phyloP scores from a whole-genome alignment of 2,797 vertebrate genomes.

The Heliangelus exortis region DNA sequence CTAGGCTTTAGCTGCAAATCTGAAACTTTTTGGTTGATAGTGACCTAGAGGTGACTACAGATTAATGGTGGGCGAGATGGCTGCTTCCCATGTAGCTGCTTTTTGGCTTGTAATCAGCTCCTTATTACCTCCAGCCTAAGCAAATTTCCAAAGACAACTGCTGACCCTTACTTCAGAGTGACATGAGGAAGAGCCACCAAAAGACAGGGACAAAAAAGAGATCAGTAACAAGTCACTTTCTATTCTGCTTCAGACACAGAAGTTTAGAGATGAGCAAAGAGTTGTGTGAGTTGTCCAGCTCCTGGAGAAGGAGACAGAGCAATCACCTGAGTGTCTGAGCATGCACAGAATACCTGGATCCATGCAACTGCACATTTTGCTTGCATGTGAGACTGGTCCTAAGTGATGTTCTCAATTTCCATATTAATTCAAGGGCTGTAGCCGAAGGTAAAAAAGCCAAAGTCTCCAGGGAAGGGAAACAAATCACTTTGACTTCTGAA shows the following conservation, averaged over 20 bases:
- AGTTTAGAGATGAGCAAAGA: neutral
- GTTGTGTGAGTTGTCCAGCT: neutral
- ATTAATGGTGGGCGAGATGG: neutral
- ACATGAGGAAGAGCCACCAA: neutral
- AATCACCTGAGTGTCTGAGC: neutral
- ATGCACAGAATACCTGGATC: neutral
- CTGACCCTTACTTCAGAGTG: neutral
- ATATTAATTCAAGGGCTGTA: constrained; percentile 54
- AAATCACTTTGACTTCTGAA: constrained; percentile 54
- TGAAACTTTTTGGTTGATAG: neutral
- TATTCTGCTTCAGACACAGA: neutral
- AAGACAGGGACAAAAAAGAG: neutral
- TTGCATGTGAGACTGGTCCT: neutral
- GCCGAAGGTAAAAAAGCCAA: constrained; percentile 41
- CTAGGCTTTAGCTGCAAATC: neutral
- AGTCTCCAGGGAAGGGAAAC: constrained; percentile 40
- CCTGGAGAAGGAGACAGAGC: neutral
- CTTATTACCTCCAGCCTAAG: neutral
- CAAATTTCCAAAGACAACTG: neutral
- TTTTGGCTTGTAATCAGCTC: neutral
- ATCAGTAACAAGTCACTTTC: neutral
- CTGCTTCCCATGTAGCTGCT: neutral
- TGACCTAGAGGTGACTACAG: neutral
- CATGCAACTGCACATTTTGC: neutral
- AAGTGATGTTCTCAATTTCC: constrained; percentile 36